Percentiles rank a stretch among this genome's conserved stretches.
Conservation (phyloP, 2,888 invertebrate genomes). For the Lasius platythorax region DNA sequence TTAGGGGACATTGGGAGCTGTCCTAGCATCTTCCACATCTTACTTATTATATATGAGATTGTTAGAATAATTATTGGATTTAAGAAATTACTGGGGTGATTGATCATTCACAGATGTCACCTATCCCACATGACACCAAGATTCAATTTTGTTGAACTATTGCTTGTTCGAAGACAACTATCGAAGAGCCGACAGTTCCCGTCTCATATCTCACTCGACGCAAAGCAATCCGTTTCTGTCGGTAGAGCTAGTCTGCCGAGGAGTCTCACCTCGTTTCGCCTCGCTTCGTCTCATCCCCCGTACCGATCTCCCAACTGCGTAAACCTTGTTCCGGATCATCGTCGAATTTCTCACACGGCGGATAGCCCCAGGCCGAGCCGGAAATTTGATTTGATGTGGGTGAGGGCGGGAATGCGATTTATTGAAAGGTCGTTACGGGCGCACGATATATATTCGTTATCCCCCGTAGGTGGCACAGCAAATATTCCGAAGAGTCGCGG, state of each 20-base stretch:
- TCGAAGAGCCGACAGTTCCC: constrained; percentile 15
- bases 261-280: constrained; percentile 1
- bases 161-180: constrained; percentile 6
- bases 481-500: constrained; percentile 61
- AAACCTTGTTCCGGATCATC: constrained; percentile 56
- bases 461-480: constrained; percentile 40
- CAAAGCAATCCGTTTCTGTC: constrained; percentile 50
- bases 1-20: not conserved
- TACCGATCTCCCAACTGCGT: constrained; percentile 42
- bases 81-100: not conserved
- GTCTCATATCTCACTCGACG: constrained; percentile 38
- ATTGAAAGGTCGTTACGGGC: constrained; percentile 58
- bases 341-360: constrained; percentile 51
- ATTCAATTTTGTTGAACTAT: constrained; percentile 38
- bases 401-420: constrained; percentile 61
- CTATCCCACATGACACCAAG: not conserved
- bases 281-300: constrained; percentile 10
- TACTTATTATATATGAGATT: not conserved
- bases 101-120: not conserved
- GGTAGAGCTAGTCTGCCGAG: constrained; percentile 24
- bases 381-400: constrained; percentile 63
- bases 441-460: constrained; percentile 50
- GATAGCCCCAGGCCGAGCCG: constrained; percentile 32
- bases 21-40: not conserved
- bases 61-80: not conserved